Evolutionary conservation across 2,888 invertebrate genomes (phyloP), one percentile per base, ranked within the genome.

Genomic region (Heteropelma amictum): DNA sequence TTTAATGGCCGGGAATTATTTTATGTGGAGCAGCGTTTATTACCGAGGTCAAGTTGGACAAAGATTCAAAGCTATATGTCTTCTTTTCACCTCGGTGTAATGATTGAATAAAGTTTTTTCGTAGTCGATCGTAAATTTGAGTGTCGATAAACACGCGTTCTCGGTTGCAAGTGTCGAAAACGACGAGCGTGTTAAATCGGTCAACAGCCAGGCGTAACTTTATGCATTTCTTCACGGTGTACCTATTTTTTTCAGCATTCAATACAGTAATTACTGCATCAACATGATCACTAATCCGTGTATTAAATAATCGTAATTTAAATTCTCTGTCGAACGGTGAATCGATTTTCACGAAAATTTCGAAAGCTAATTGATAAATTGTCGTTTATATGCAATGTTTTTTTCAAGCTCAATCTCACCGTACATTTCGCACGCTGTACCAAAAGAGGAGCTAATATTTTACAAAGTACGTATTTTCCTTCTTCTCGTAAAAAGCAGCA

Each of bases 1-100:
- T 40, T 64, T 28, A 49, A 51, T 64, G 40, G 38, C 56, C 28
- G 26, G 4, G 63, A 63, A 40, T 63, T 54, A 63, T 38, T 30
- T n/a, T 49, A 58, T 30, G 30, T 40, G 30, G 40, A 56, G 40
- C 28, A 8, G 26, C 35, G 33, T 30, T 54, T 33, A 21, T 38
- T 3, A 28, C 33, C 7, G 21, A 26, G 56, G 45, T 45, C 45
- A 19, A 28, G 30, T 45, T 30, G 38, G 3, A 4, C 38, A 10
- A 8, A 3, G 26, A 38, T 14, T 21, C 56, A n/a, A n/a, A n/a
- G n/a, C n/a, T n/a, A n/a, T n/a, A n/a, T n/a, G n/a, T 14, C 23
- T 14, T 14, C 45, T 45, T 21, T 3, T 1, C 6, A n/a, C 5
- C 28, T 23, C 23, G n/a, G n/a, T n/a, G n/a, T n/a, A n/a, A n/a